Evolutionary conservation across 53 echinoderm and acorn worm species (phyloP).

Genomic region (Holothuria leucospilota): DNA sequence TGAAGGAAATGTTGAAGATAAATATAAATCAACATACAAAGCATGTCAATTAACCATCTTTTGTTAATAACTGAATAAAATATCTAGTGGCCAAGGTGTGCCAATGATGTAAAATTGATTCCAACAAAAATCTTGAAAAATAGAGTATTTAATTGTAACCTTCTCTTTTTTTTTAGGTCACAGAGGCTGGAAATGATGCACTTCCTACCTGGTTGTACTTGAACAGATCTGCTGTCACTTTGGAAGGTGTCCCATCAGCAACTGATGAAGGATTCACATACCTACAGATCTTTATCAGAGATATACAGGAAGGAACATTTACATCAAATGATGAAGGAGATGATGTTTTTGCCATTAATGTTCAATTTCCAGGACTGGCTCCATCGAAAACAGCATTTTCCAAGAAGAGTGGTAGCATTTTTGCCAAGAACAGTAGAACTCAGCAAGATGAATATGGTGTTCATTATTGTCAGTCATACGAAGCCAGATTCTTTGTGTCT

Average conservation of each 20-base stretch:
- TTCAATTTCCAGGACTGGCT: constrained; percentile 31
- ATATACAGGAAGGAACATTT: neutral
- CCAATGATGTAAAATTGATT: no score
- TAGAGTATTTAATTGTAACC: neutral
- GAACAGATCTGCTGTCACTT: constrained; percentile 25
- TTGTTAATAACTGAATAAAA: no score
- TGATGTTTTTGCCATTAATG: constrained; percentile 76
- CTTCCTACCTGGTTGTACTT: constrained; percentile 70
- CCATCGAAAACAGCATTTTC: no score
- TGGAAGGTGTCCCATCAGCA: constrained; percentile 70
- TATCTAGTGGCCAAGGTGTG: no score
- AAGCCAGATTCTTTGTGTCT: constrained; percentile 29
- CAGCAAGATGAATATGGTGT: constrained; percentile 2
- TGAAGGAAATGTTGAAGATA: no score
- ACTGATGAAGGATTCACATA: constrained; percentile 71
- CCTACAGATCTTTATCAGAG: neutral
- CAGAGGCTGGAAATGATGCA: constrained; percentile 63
- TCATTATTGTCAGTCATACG: constrained; percentile 39
- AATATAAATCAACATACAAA: no score
- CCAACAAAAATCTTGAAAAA: no score
- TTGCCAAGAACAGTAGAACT: neutral
- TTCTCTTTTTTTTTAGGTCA: constrained; percentile 54
- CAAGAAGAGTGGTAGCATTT: no score
- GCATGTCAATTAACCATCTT: no score
- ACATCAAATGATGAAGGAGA: neutral